Conservation (phyloP, 1,140 invertebrate genomes). For the Macrobrachium rosenbergii region DNA sequence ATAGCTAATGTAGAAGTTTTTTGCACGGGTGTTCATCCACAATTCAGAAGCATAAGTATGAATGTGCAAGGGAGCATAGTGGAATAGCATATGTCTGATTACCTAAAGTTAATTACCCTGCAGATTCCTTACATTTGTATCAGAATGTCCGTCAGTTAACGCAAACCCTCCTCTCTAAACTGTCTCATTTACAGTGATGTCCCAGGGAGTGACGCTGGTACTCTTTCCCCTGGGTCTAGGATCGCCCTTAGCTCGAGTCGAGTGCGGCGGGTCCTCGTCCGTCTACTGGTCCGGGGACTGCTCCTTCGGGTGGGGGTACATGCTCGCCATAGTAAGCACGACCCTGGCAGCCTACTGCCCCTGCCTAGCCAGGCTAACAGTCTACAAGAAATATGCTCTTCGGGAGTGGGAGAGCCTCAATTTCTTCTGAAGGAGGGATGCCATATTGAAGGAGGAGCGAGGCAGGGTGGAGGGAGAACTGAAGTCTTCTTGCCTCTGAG, state of each 20-base stretch:
- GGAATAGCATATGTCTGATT: too few relatives aligned
- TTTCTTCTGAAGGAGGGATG: slow-evolving; percentile 41
- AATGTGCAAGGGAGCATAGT: too few relatives aligned
- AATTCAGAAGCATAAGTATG: too few relatives aligned
- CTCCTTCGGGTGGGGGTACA: slow-evolving; percentile 54
- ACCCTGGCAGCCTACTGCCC: slow-evolving; percentile 51
- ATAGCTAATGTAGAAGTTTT: too few relatives aligned
- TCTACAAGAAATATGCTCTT: slow-evolving; percentile 35
- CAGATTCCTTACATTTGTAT: not conserved
- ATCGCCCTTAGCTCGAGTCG: slow-evolving; percentile 34
- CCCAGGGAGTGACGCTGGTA: slow-evolving; percentile 50
- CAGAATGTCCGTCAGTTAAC: not conserved
- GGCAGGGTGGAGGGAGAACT: not conserved
- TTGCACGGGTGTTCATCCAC: too few relatives aligned
- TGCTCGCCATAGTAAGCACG: slow-evolving; percentile 46
- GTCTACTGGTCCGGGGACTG: slow-evolving; percentile 55
- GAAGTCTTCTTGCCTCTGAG: not conserved
- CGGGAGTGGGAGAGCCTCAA: slow-evolving; percentile 48
- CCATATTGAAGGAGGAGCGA: too few relatives aligned
- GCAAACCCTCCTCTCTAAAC: too few relatives aligned
- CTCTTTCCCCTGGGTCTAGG: slow-evolving; percentile 50
- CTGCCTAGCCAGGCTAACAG: slow-evolving; percentile 42
- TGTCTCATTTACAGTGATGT: slow-evolving; percentile 35
- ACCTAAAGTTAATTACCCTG: not conserved
- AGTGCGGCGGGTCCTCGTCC: slow-evolving; percentile 49